Conservation (phyloP, 2,113 vertebrate species). For the Nanorana parkeri region DNA sequence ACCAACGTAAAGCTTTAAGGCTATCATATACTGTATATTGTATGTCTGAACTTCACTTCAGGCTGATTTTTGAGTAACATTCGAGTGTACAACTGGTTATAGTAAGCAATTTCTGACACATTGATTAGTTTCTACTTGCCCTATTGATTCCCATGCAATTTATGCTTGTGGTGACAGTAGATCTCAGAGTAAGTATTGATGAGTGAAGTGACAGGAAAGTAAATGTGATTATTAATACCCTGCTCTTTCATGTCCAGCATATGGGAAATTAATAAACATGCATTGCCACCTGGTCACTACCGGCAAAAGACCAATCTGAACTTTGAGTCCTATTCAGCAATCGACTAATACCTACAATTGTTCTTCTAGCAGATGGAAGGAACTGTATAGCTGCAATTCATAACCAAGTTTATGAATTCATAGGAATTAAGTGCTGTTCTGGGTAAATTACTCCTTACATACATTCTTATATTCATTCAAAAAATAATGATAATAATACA, state of each 20-base stretch:
- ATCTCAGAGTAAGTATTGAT: constrained; percentile 15
- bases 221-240: constrained; percentile 21
- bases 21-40: too few relatives aligned
- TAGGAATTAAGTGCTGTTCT: too few relatives aligned
- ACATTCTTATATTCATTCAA: too few relatives aligned
- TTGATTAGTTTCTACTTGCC: background rate
- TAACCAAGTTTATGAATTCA: too few relatives aligned
- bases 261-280: constrained; percentile 2
- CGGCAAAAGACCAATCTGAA: background rate
- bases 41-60: too few relatives aligned
- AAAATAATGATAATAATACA: too few relatives aligned
- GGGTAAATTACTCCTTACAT: too few relatives aligned
- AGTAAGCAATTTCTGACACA: background rate
- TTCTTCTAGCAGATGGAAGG: too few relatives aligned
- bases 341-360: too few relatives aligned
- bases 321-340: background rate
- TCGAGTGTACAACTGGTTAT: background rate
- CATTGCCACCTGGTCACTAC: background rate
- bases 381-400: too few relatives aligned
- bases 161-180: background rate
- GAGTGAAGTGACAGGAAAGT: constrained; percentile 23
- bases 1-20: too few relatives aligned
- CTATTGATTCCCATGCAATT: constrained; percentile 19
- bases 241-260: constrained; percentile 5
- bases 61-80: background rate